Base-by-base conservation (phyloP, 2,113 vertebrate species). In the Microtus montanus region DNA sequence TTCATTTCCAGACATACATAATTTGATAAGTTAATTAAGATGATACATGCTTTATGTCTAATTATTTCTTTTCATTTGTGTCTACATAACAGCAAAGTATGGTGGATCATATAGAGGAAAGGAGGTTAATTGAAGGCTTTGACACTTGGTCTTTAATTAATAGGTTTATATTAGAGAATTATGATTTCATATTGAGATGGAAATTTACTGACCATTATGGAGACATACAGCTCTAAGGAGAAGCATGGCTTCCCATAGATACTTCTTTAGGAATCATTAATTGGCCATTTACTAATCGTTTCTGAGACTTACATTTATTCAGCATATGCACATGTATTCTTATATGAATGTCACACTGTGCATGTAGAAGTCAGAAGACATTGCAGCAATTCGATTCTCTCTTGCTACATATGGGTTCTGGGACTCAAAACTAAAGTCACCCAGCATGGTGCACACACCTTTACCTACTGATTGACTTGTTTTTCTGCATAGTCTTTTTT, bases 21-120 rank as follows among this genome's bases (percentile, higher is more conserved):
- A 71, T 95, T 96, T 93, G 91, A 49, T 90, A 87, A 95, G 89
- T 93, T 97, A 94, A 95, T 95, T 97, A 94, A 94, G 94, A 90
- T 94, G 87, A 84, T 95, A 47, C 35, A 75, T 83, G 52, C 52
- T 94, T 92, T 96, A 66, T 47, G 35, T 95, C 84, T 97, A 90
- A 97, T 96, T 94, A 94, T 89, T 58, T 91, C 70, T 93, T 92
- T 95, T 83, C 95, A 71, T 96, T 90, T 95, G 35, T 94, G 28
- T 89, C 85, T 90, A 73, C 61, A 38, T 52, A 52, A 93, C 63
- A 64, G 90, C 66, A 88, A 89, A 90, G 73, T 17, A 47, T 64
- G 20, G 26, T 95, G 44, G 74, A 47, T 86, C 91, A 38, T 92
- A 47, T 90, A 41, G 41, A 17, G 24, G 47, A 52, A 88, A 92